Base-by-base conservation (phyloP, 2,888 invertebrate genomes). In the Eilema griseolum region DNA sequence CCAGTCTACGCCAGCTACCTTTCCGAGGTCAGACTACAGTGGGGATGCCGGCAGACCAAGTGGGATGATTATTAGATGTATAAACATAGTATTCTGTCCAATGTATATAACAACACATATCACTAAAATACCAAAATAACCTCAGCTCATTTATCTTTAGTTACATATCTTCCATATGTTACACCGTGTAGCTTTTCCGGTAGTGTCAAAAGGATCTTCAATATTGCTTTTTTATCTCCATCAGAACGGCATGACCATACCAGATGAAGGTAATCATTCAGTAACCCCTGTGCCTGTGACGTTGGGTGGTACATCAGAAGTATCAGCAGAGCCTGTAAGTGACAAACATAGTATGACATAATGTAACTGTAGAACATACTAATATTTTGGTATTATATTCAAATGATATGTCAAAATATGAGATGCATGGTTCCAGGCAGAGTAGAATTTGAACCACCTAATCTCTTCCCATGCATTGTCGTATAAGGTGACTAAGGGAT, bases 281-380 rank as follows among this genome's bases (percentile, higher is more conserved):
- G 79, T 1, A 92, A 75, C 0, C 86, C 86, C 23, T 88, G 86
- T 0, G 88, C 80, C 81, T 90, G 90, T 0, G 94, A 90, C 16
- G 82, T 86, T 0, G 95, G 94, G 71, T 95, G 95, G 72, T 92
- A 87, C 93, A 94, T 92, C 16, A 95, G 80, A 0, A 95, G 85
- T 24, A 95, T 86, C 28, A 90, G 84, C 31, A 93, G 62, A 2
- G 92, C 90, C 95, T 95, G 90, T 24, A 92, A 92, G 7, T n/a
- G 8, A 52, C n/a, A 26, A 31, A 46, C 8, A 10, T 8, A 41
- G 28, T 20, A 1, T n/a, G n/a, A n/a, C n/a, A 33, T 31, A 26
- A 46, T 20, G 12, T 28, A 23, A 33, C 8, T 7, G 8, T 7
- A 33, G 31, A 33, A 33, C 4, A 33, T 33, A 33, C 8, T 8